A percentile compares a stretch with the other conserved stretches of the same genome.
Conservation (phyloP, 2,888 invertebrate species). For the Scaptomyza tumidula region DNA sequence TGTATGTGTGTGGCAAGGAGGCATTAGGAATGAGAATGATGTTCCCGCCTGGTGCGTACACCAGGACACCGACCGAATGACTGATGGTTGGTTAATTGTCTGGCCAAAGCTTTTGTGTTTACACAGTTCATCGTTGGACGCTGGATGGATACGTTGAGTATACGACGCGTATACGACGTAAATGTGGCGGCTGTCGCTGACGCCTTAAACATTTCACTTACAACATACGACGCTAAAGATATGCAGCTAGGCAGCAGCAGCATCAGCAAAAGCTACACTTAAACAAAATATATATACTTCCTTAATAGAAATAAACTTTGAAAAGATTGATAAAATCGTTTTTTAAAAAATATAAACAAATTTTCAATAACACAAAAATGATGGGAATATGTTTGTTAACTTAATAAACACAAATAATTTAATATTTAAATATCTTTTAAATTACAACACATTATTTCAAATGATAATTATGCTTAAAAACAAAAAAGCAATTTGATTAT, state of each 20-base stretch:
- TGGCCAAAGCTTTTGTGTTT: conserved; percentile 62
- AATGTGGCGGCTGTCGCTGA: conserved; percentile 69
- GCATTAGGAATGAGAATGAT: conserved; percentile 24
- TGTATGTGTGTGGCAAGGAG: conserved; percentile 6
- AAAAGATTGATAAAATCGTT: too few relatives aligned
- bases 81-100: conserved; percentile 79
- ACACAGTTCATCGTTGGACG: conserved; percentile 38
- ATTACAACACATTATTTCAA: too few relatives aligned
- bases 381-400: too few relatives aligned
- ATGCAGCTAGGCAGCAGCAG: conserved; percentile 43
- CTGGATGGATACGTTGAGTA: conserved; percentile 28
- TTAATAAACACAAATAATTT: too few relatives aligned
- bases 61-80: conserved; percentile 70
- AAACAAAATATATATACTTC: not conserved
- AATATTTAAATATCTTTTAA: too few relatives aligned
- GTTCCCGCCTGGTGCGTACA: conserved; percentile 63
- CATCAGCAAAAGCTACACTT: conserved; percentile 16
- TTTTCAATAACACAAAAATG: too few relatives aligned
- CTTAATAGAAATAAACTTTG: too few relatives aligned
- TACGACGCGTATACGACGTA: conserved; percentile 8
- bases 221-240: conserved; percentile 66
- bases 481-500: too few relatives aligned
- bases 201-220: conserved; percentile 75
- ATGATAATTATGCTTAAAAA: too few relatives aligned
- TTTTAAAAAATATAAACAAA: too few relatives aligned